phyloP scores from a whole-genome alignment of 2,888 invertebrate species.

The Galeopsomyia nigrocyanea region DNA sequence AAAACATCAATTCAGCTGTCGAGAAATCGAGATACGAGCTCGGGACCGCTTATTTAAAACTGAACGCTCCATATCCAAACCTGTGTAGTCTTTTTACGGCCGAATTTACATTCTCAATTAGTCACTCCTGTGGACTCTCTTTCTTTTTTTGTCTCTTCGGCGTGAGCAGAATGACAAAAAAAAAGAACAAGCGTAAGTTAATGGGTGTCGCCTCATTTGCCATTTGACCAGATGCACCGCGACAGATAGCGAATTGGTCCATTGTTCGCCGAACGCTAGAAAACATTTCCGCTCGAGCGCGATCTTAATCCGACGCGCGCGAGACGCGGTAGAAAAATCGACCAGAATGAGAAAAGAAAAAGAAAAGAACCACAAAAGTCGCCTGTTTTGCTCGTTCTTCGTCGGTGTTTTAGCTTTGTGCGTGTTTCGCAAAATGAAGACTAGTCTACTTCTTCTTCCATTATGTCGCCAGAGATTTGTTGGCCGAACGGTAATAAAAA shows the following conservation, averaged over 20 bases:
- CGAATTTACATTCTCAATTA: slow-evolving; percentile 49
- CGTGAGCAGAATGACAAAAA: neutral
- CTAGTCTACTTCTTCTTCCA: slow-evolving; percentile 11
- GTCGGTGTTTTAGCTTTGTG: neutral
- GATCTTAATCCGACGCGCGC: slow-evolving; percentile 43
- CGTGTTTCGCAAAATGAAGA: slow-evolving; percentile 7
- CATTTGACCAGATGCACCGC: slow-evolving; percentile 25
- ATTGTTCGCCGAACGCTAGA: slow-evolving; percentile 22
- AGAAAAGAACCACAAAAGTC: neutral
- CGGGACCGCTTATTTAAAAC: slow-evolving; percentile 22
- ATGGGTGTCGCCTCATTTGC: slow-evolving; percentile 27
- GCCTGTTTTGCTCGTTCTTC: slow-evolving; percentile 1
- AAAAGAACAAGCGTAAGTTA: slow-evolving; percentile 13
- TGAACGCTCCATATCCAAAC: slow-evolving; percentile 17
- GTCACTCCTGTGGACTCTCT: slow-evolving; percentile 35
- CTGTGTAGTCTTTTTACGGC: slow-evolving; percentile 42
- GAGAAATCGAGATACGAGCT: slow-evolving; percentile 1
- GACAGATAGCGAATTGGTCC: slow-evolving; percentile 27
- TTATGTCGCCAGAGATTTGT: slow-evolving; percentile 7
- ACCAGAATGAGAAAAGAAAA: too few relatives aligned
- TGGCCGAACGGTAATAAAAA: too few relatives aligned
- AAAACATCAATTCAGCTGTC: slow-evolving; percentile 5
- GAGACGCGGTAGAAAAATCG: slow-evolving; percentile 2
- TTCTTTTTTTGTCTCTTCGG: slow-evolving; percentile 8
- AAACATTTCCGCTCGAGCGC: slow-evolving; percentile 24